A percentile compares a stretch with the other conserved stretches of the same genome.
phyloP scores from a whole-genome alignment of 2,888 invertebrate species.

The Glomeris marginata region DNA sequence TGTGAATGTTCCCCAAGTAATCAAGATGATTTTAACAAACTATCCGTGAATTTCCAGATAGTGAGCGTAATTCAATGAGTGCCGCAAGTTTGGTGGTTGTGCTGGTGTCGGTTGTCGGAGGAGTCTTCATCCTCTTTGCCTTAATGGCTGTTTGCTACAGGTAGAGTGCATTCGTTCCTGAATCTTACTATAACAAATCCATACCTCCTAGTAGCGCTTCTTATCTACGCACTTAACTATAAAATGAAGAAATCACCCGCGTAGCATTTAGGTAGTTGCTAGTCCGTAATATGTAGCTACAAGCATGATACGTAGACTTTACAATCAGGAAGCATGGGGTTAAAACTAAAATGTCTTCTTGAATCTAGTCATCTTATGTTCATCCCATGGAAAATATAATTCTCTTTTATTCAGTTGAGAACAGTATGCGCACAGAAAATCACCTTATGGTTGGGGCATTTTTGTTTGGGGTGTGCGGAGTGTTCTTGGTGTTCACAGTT shows the following conservation, averaged over 20 bases:
- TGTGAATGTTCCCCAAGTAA: no score
- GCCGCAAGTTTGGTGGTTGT: constrained; percentile 59
- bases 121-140: constrained; percentile 91
- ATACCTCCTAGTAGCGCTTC: neutral
- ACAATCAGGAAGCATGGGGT: no score
- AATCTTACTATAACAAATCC: no score
- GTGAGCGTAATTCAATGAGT: constrained; percentile 40
- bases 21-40: no score
- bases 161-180: constrained; percentile 32
- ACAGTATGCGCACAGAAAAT: constrained; percentile 47
- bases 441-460: constrained; percentile 41
- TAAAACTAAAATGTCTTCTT: no score
- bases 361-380: no score
- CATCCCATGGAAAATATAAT: no score
- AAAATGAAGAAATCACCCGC: neutral
- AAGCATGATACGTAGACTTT: no score
- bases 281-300: no score
- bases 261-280: constrained; percentile 12
- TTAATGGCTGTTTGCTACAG: constrained; percentile 91
- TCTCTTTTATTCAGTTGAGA: neutral
- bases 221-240: neutral
- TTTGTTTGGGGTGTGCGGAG: constrained; percentile 98
- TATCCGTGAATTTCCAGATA: constrained; percentile 6
- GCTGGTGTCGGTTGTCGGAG: constrained; percentile 79
- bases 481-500: constrained; percentile 96